Evolutionary conservation across 2,113 vertebrate species (phyloP).

Genomic region (Beaufortia kweichowensis): DNA sequence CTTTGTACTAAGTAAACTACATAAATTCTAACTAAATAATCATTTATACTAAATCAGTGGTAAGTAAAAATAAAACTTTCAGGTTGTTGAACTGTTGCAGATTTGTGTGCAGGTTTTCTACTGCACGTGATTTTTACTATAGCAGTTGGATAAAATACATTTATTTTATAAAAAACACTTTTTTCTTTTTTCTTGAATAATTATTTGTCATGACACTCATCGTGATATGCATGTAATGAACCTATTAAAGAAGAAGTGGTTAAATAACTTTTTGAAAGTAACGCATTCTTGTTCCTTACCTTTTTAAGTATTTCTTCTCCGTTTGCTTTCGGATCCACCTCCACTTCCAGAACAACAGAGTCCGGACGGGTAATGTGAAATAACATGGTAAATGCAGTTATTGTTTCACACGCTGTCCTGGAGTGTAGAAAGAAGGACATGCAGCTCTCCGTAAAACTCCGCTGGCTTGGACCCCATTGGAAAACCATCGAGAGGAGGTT

Average conservation of each 20-base stretch:
- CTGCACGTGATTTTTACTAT: too few species aligned
- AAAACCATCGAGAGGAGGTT: background rate
- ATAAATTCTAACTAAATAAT: too few species aligned
- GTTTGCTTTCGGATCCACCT: conserved; percentile 81
- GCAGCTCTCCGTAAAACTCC: background rate
- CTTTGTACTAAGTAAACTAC: too few species aligned
- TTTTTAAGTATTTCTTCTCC: conserved; percentile 83
- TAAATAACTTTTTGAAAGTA: background rate
- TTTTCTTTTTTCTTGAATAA: background rate
- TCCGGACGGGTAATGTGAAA: conserved; percentile 83
- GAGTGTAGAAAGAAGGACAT: background rate
- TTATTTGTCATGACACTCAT: background rate
- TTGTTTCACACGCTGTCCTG: background rate
- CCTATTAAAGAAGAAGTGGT: too few species aligned
- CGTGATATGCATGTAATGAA: background rate
- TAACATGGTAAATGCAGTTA: conserved; percentile 66
- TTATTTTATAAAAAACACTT: background rate
- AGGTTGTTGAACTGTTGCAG: background rate
- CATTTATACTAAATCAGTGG: background rate
- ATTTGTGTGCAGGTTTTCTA: background rate
- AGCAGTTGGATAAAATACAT: too few species aligned
- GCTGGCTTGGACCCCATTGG: background rate
- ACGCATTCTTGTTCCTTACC: conserved; percentile 59
- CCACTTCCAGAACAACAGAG: conserved; percentile 84
- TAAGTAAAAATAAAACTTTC: background rate